Conservation (phyloP, 35 echinoderm and acorn worm genomes). For the Hemicentrotus pulcherrimus region DNA sequence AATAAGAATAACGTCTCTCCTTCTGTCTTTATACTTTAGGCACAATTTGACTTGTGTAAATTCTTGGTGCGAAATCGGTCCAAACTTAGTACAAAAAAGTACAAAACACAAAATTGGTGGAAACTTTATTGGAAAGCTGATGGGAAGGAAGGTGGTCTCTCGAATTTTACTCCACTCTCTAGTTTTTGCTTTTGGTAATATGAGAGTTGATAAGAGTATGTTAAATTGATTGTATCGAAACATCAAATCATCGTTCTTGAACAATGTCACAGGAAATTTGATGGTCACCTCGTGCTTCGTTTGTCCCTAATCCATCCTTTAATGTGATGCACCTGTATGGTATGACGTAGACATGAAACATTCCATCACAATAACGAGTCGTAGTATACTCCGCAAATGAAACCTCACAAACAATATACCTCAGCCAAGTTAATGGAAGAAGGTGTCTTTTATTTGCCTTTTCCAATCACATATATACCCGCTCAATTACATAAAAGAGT, state of each 20-base stretch:
- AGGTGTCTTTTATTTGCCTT: background rate
- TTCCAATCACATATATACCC: background rate
- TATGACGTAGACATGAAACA: background rate
- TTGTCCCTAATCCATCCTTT: background rate
- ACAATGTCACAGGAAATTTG: background rate
- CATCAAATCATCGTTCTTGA: background rate
- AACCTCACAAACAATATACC: background rate
- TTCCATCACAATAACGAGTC: background rate
- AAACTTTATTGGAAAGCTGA: too few relatives aligned
- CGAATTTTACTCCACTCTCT: background rate
- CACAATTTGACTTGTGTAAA: too few relatives aligned
- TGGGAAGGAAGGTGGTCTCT: too few relatives aligned
- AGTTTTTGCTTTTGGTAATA: background rate
- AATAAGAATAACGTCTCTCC: too few relatives aligned
- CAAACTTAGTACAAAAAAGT: too few relatives aligned
- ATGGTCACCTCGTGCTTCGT: background rate
- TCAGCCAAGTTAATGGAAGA: background rate
- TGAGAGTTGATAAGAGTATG: background rate
- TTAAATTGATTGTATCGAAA: background rate
- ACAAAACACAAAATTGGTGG: too few relatives aligned
- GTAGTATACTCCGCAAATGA: background rate
- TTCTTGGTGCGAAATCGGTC: too few relatives aligned
- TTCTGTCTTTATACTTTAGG: too few relatives aligned
- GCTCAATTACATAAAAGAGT: too few relatives aligned
- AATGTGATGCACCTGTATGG: background rate